Evolutionary conservation across 92 coral and sea anemone genomes (phyloP).

Genomic region (Epizoanthus scotinus): DNA sequence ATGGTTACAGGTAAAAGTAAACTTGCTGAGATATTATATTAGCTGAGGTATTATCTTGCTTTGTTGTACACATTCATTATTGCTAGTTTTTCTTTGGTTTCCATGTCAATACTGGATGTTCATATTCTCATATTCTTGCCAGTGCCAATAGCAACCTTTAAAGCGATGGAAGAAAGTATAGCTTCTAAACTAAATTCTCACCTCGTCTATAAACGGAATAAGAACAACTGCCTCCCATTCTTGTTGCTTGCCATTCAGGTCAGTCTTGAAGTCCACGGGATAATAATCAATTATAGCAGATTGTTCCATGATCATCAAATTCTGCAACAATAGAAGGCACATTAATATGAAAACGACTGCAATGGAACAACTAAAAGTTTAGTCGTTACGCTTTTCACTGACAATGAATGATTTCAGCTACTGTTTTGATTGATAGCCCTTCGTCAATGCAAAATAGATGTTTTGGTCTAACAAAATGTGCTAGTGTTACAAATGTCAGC

Average conservation of each 20-base stretch:
- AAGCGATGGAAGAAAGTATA: neutral
- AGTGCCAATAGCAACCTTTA: neutral
- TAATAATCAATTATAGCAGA: conserved; percentile 91
- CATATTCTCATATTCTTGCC: no score
- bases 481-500: no score
- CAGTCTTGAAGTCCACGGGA: conserved; percentile 89
- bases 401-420: neutral
- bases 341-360: neutral
- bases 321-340: conserved; percentile 49
- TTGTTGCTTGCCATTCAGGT: conserved; percentile 95
- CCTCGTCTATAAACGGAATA: conserved; percentile 97
- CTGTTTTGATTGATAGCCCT: neutral
- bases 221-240: conserved; percentile 99
- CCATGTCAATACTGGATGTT: no score
- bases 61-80: no score
- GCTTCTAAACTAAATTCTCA: conserved; percentile 4
- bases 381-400: no score
- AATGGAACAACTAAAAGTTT: neutral
- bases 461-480: no score
- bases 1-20: no score
- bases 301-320: conserved; percentile 95
- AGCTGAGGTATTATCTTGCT: no score
- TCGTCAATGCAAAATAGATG: no score
- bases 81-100: no score
- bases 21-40: no score